phyloP scores from a whole-genome alignment of 2,888 invertebrate species.

The Cordilura impudica region DNA sequence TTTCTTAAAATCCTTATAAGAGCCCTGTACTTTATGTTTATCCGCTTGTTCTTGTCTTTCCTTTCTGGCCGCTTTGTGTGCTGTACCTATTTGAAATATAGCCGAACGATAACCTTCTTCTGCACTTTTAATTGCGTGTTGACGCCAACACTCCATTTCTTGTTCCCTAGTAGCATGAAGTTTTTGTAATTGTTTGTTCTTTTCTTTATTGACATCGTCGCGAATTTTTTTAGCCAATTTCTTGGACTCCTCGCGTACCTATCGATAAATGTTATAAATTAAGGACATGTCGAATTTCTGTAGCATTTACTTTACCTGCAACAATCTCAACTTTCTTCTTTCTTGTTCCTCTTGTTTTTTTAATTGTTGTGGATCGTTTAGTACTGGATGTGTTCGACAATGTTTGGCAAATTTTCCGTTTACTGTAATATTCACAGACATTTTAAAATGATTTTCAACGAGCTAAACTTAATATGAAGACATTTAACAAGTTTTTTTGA shows the following conservation, averaged over 20 bases:
- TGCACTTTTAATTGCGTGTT: conserved; percentile 78
- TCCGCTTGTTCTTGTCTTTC: conserved; percentile 66
- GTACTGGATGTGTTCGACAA: conserved; percentile 73
- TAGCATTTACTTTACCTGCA: conserved; percentile 79
- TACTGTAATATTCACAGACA: conserved; percentile 82
- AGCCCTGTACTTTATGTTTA: conserved; percentile 18
- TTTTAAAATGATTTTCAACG: conserved; percentile 64
- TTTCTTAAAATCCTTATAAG: conserved; percentile 56
- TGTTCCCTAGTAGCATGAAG: conserved; percentile 79
- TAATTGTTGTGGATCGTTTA: conserved; percentile 78
- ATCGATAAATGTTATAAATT: background rate
- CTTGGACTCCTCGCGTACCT: conserved; percentile 83
- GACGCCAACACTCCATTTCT: conserved; percentile 78
- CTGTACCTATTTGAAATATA: conserved; percentile 73
- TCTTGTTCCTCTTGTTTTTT: conserved; percentile 81
- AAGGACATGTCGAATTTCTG: background rate
- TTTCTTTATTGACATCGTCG: conserved; percentile 79
- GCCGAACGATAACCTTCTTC: conserved; percentile 73
- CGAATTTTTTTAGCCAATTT: conserved; percentile 80
- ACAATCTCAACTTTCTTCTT: conserved; percentile 81
- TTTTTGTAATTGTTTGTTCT: conserved; percentile 78
- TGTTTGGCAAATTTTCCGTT: conserved; percentile 80
- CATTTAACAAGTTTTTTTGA: background rate
- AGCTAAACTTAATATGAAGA: background rate
- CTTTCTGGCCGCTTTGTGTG: conserved; percentile 71